phyloP scores from a whole-genome alignment of 2,797 vertebrate genomes.

The Sandelia bainsii region DNA sequence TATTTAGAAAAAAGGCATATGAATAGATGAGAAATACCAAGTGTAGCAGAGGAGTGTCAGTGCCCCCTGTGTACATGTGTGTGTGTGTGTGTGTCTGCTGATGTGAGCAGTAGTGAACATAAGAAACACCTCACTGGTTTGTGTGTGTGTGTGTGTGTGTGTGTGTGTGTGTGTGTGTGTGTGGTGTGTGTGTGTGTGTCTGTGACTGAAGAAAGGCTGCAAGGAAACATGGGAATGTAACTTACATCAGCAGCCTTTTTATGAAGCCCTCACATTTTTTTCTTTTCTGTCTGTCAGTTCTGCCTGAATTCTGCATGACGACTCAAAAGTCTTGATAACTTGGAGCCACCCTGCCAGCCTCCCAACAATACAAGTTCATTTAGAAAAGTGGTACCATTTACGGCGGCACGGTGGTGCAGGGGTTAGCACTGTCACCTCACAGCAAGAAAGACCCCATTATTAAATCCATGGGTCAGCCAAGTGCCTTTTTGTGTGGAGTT shows the following conservation, averaged over 20 bases:
- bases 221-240: conserved; percentile 37
- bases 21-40: conserved; percentile 73
- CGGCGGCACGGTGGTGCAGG: no score
- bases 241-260: conserved; percentile 32
- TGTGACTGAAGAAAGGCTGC: conserved; percentile 28
- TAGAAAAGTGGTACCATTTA: background rate
- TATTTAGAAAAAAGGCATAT: conserved; percentile 82
- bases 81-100: conserved; percentile 48
- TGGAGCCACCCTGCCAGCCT: conserved; percentile 7
- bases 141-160: no score
- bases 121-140: conserved; percentile 62
- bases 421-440: no score
- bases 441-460: no score
- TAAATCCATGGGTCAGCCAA: no score
- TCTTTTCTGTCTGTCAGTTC: conserved; percentile 7
- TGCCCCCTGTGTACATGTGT: conserved; percentile 42
- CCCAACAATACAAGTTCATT: conserved; percentile 25
- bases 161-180: background rate
- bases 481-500: no score
- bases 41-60: conserved; percentile 71
- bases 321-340: conserved; percentile 28
- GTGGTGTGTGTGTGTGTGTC: conserved; percentile 21
- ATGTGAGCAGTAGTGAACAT: conserved; percentile 57
- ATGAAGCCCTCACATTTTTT: conserved; percentile 26
- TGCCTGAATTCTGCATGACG: conserved; percentile 16